These are phyloP conservation scores for Brachionus paranguensis DNA, from an alignment of 1,140 invertebrate species.

Conservation along the genomic window DNA sequence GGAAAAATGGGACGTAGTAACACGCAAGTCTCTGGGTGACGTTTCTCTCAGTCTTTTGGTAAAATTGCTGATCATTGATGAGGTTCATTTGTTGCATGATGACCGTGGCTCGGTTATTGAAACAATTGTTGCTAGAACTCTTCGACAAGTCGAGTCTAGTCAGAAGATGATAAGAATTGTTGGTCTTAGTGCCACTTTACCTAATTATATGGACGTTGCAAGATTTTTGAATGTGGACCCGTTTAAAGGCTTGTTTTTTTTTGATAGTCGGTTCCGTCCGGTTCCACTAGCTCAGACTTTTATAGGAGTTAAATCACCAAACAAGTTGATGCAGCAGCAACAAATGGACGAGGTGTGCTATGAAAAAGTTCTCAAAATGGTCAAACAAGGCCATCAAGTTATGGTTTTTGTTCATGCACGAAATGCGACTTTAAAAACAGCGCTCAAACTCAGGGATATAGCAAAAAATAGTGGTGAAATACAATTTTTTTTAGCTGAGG, in stretches of 20 bases:
- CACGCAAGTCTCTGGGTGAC: slow-evolving; percentile 85
- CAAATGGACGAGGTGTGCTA: slow-evolving; percentile 91
- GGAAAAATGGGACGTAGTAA: slow-evolving; percentile 99
- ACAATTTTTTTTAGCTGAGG: slow-evolving; percentile 50
- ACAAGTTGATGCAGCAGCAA: slow-evolving; percentile 68
- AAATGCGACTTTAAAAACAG: slow-evolving; percentile 84
- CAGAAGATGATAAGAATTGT: slow-evolving; percentile 95
- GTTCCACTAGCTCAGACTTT: slow-evolving; percentile 78
- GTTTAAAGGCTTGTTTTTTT: slow-evolving; percentile 86
- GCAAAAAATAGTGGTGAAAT: slow-evolving; percentile 52
- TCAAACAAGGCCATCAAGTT: slow-evolving; percentile 83
- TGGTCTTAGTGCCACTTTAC: slow-evolving; percentile 92
- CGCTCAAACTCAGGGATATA: slow-evolving; percentile 59
- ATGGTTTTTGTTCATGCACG: slow-evolving; percentile 99
- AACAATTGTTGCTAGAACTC: slow-evolving; percentile 85
- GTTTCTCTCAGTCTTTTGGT: slow-evolving; percentile 82
- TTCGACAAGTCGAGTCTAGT: slow-evolving; percentile 81
- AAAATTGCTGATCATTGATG: slow-evolving; percentile 91
- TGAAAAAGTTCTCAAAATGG: slow-evolving; percentile 79
- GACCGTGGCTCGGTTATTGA: slow-evolving; percentile 96
- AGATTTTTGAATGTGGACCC: slow-evolving; percentile 88
- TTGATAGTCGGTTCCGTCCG: slow-evolving; percentile 89
- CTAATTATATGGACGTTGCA: slow-evolving; percentile 95
- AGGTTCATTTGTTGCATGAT: slow-evolving; percentile 93
- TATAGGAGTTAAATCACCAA: slow-evolving; percentile 67